Conservation (phyloP, 2,888 invertebrate genomes). For the Tachina fera region DNA sequence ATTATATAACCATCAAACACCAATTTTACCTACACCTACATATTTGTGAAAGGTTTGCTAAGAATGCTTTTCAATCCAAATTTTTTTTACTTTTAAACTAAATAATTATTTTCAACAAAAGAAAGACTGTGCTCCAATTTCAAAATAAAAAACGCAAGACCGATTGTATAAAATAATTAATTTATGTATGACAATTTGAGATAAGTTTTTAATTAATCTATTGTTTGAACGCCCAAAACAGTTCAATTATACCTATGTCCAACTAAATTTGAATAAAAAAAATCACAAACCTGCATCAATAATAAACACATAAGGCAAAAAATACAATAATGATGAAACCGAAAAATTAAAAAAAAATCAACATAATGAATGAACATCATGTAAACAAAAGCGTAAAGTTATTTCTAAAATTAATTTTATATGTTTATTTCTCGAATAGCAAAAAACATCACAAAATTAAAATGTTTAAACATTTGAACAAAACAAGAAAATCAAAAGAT, state of each 20-base stretch:
- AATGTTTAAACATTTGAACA: constrained; percentile 48
- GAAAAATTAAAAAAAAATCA: constrained; percentile 18
- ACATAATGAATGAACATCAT: constrained; percentile 29
- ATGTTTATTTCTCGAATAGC: constrained; percentile 8
- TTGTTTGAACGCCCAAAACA: constrained; percentile 26
- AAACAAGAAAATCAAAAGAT: constrained; percentile 24
- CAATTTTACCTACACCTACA: too few relatives aligned
- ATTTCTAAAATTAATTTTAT: constrained; percentile 20
- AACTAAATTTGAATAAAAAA: constrained; percentile 6
- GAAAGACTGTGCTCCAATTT: not conserved
- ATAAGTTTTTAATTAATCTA: not conserved
- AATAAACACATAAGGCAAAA: not conserved
- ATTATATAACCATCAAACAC: too few relatives aligned
- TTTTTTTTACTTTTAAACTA: not conserved
- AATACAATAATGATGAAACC: not conserved
- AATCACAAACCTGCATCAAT: constrained; percentile 1
- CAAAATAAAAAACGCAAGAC: not conserved
- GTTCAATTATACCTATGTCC: constrained; percentile 34
- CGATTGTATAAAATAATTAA: not conserved
- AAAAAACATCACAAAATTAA: constrained; percentile 32
- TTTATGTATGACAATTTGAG: not conserved
- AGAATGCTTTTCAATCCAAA: not conserved
- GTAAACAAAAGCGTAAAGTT: constrained; percentile 55
- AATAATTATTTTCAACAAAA: not conserved
- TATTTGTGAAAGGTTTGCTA: too few relatives aligned